A percentile compares a stretch with the other conserved stretches of the same genome.
These are phyloP conservation scores for Resseliella maxima DNA, from an alignment of 2,888 invertebrate species.

Conservation along the genomic window DNA sequence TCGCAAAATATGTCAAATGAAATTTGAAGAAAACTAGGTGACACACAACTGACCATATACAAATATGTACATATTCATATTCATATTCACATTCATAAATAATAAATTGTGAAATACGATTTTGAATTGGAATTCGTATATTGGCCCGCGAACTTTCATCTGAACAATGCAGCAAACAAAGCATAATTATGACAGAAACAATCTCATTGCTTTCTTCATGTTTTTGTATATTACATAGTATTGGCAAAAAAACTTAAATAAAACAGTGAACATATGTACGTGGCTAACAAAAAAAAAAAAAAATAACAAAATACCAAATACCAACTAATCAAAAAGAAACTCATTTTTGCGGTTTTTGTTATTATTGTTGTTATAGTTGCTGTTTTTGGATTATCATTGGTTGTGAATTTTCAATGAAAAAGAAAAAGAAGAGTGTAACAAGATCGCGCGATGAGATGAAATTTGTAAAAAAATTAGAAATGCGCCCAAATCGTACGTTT, in stretches of 20 bases:
- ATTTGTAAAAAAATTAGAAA: too few species aligned
- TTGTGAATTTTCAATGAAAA: neutral
- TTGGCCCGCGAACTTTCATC: neutral
- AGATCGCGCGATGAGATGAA: neutral
- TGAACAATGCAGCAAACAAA: neutral
- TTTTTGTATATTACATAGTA: too few species aligned
- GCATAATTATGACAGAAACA: too few species aligned
- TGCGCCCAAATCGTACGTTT: neutral
- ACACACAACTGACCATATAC: too few species aligned
- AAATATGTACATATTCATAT: too few species aligned
- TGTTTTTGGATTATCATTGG: neutral
- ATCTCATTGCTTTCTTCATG: too few species aligned
- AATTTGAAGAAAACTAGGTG: too few species aligned
- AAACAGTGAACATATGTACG: neutral
- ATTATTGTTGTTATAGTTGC: neutral
- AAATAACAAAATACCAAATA: too few species aligned
- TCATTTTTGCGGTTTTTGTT: neutral
- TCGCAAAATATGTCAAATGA: too few species aligned
- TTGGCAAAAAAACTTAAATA: neutral
- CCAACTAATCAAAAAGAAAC: neutral
- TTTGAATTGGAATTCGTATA: neutral
- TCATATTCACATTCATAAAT: too few species aligned
- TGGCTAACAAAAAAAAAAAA: neutral
- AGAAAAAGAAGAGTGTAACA: neutral
- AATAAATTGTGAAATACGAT: too few species aligned